Evolutionary conservation across 2,888 invertebrate genomes (phyloP), one percentile per base, ranked within the genome.

Genomic region (Itoplectis maculator): DNA sequence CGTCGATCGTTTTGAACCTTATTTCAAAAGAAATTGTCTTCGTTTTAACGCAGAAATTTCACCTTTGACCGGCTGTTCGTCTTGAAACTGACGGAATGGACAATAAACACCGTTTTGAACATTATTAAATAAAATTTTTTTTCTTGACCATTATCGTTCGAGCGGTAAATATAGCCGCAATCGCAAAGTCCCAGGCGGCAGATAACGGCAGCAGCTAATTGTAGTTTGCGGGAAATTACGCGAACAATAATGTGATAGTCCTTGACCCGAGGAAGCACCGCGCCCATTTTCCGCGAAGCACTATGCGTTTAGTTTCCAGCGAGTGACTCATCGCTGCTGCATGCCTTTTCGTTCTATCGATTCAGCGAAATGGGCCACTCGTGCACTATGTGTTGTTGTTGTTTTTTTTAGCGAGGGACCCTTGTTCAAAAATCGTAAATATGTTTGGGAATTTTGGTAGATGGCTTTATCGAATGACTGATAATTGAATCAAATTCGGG

Each of bases 291-390:
- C 47, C 11, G 5, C 40, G 40, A 40, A 61, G 61, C 49, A 18
- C n/a, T n/a, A n/a, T n/a, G n/a, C 18, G 5, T 35, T 11, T 13
- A 15, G 11, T 49, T 49, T 15, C 11, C 29, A 37, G 47, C 29
- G 49, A 1, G 49, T 68, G 68, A 54, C 47, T 51, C 69, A 54
- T 51, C 40, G 20, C 7, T 3, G 37, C 4, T n/a, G 8, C 13
- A 13, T 18, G n/a, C 40, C 8, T 18, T n/a, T 20, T 40, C n/a
- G 20, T 37, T 20, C 49, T 13, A 51, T 51, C 49, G 68, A 68
- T 51, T 68, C 15, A 11, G 18, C 49, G 0, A 68, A 51, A 37
- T 37, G 51, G 40, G 68, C 13, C n/a, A 40, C n/a, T 23, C 54
- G 13, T 23, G 11, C 23, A 23, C 11, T 6, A 11, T 0, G 3